Base-by-base conservation (phyloP, 2,113 vertebrate species). In the Scophthalmus maximus region DNA sequence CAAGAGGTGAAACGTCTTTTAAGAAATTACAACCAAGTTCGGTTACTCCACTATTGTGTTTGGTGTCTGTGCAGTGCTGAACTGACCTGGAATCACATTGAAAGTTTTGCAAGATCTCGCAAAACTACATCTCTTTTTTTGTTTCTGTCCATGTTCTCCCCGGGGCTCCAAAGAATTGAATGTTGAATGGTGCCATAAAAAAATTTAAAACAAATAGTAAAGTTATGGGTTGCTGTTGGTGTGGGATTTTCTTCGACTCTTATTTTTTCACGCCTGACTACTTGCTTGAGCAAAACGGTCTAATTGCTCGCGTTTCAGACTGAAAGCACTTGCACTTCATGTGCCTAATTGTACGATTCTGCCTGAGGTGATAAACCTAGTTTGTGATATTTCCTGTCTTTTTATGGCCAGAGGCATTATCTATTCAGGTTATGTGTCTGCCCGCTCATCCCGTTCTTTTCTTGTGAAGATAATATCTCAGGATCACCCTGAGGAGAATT, bases 331-430 rank as follows among this genome's bases (percentile, higher is more conserved):
- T 26, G n/a, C 4, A 22, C 42, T 8, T 44, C 42, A 44, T 44
- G 42, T 44, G 42, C 22, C 20, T 18, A 29, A 53, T 53, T 27
- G 6, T 17, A 18, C 18, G 15, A 1, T 30, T 27, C 15, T 26
- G 26, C 51, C 25, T 53, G 51, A 53, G 26, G 26, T 30, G 26
- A 18, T 53, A 17, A 53, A 27, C 17, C 1, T 51, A 53, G 51
- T 53, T 53, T 29, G 15, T 53, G 26, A 53, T 53, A 18, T 18
- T 4, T 53, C n/a, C n/a, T n/a, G n/a, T 53, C 8, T 27, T 53
- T 53, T 53, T 8, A 52, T 25, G 23, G 17, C 26, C 51, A 53
- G 51, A 53, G 51, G 51, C 51, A 32, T 29, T 20, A 29, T 56
- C 52, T 56, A 18, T 32, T n/a, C 18, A 18, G 18, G 27, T 56